Base-by-base conservation (phyloP, 2,113 vertebrate genomes). In the Marmota monax region DNA sequence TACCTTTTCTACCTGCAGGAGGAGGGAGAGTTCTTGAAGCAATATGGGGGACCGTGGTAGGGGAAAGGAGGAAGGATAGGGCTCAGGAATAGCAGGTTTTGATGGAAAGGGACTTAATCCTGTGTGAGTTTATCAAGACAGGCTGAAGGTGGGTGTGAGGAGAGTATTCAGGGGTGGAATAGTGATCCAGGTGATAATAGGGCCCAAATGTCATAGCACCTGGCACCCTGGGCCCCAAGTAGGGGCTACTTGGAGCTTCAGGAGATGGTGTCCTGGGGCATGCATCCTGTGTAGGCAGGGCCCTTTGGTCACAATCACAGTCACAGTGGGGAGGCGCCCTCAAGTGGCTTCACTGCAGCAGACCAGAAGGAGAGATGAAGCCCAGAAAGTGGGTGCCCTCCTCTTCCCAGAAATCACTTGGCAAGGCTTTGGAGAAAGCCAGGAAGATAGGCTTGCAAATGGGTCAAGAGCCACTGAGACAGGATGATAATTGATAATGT, bases 281-380 rank as follows among this genome's bases (percentile, higher is more conserved):
- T 3, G 37, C 22, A 51, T 27, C 53, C 42, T 25, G n/a, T 6
- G 51, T 34, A 25, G 77, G 39, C 32, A 67, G 77, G 92, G 48
- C 74, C 25, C 69, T 53, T 37, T 20, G 76, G 85, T 58, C 88
- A 34, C 48, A 42, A 80, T 61, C 53, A 76, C 61, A 58, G 70
- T 42, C 84, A 37, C 69, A 65, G 72, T 14, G 27, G 85, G 27
- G 37, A 83, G 72, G 96, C 48, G 34, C 96, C 92, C 94, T 93
- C 95, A 92, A 90, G 91, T 88, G 95, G 96, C 77, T 95, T 89
- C 69, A 16, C 1, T 45, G 84, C 14, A 34, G 84, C 69, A 77
- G 63, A 84, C 17, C 3, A 13, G 42, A 90, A 42, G 76, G 74
- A 56, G 37, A 23, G 23, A n/a, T 7, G 6, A 67, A 3, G 18